Evolutionary conservation across 2,888 invertebrate genomes (phyloP).

Genomic region (Leucoptera coffeella): DNA sequence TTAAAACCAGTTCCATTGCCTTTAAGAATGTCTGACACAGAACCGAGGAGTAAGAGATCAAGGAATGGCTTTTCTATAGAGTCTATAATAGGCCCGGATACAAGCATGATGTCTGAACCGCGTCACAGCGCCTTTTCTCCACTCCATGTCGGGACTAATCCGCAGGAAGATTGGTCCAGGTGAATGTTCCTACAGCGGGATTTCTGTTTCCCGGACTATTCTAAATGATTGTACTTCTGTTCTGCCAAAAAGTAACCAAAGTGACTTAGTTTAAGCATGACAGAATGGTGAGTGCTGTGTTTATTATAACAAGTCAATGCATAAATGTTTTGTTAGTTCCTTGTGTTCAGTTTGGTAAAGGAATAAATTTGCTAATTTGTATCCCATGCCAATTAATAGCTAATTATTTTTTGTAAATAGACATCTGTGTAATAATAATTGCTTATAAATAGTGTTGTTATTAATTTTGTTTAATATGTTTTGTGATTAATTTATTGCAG

Average conservation of each 20-base stretch:
- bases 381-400: too few relatives aligned
- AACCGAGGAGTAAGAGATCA: conserved; percentile 41
- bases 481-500: too few relatives aligned
- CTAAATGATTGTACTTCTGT: neutral
- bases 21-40: conserved; percentile 39
- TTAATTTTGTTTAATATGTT: too few relatives aligned
- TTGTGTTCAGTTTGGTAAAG: too few relatives aligned
- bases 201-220: conserved; percentile 11
- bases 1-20: conserved; percentile 54
- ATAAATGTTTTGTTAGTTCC: too few relatives aligned
- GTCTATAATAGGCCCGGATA: conserved; percentile 51
- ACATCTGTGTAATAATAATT: too few relatives aligned
- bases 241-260: neutral
- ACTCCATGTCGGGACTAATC: conserved; percentile 31
- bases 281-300: too few relatives aligned
- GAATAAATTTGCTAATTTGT: too few relatives aligned
- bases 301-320: too few relatives aligned
- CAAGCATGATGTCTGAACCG: conserved; percentile 18
- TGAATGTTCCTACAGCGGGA: conserved; percentile 47
- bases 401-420: too few relatives aligned
- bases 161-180: conserved; percentile 60
- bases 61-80: conserved; percentile 59
- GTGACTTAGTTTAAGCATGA: too few relatives aligned
- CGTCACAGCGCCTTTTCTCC: conserved; percentile 62
- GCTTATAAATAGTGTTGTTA: too few relatives aligned